Conservation (phyloP, 2,113 vertebrate species). For the Cnemophilus loriae region DNA sequence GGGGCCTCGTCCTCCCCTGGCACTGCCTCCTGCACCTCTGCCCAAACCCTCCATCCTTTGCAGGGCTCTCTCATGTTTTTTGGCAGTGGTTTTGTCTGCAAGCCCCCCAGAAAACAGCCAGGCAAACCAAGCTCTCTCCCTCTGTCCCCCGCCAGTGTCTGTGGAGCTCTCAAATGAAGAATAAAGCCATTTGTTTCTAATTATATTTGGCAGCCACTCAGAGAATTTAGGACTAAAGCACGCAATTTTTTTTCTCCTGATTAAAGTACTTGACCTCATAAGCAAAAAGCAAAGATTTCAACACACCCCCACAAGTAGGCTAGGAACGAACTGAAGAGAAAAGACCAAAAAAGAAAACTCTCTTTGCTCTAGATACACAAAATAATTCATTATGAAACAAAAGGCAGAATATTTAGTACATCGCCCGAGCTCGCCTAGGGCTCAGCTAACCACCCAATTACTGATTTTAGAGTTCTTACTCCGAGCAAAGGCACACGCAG, state of each 20-base stretch:
- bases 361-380: conserved; percentile 31
- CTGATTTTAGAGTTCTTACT: neutral
- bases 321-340: conserved; percentile 1
- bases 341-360: neutral
- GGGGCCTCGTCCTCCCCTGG: rapidly evolving
- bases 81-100: neutral
- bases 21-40: neutral
- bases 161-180: conserved; percentile 10
- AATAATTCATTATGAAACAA: conserved; percentile 50
- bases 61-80: neutral
- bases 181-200: conserved; percentile 65
- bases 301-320: conserved; percentile 4
- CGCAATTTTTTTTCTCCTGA: conserved; percentile 38
- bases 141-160: neutral
- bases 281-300: conserved; percentile 57
- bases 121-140: neutral
- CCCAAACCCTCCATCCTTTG: neutral
- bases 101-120: neutral
- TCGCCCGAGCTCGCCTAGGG: neutral
- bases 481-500: rapidly evolving
- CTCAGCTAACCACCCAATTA: neutral
- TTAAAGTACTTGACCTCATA: conserved; percentile 61
- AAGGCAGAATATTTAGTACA: conserved; percentile 20
- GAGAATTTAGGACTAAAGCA: conserved; percentile 50
- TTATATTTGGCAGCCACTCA: conserved; percentile 52